Evolutionary conservation across 2,888 invertebrate genomes (phyloP), one percentile per base, ranked within the genome.

Genomic region (Galerucella calmariensis): DNA sequence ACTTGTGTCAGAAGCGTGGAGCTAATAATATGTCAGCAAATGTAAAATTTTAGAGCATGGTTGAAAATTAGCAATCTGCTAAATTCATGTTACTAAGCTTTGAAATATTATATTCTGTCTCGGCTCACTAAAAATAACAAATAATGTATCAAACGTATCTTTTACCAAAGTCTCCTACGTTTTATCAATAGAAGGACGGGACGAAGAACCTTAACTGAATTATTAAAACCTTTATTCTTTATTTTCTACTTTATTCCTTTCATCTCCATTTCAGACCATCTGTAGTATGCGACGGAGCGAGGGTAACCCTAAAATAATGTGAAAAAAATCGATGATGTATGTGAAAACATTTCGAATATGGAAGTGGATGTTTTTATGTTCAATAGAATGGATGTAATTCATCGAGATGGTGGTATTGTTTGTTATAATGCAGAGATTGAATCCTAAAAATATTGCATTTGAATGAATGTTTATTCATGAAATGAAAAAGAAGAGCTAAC

Each of bases 191-290:
- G 46, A 48, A 56, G 14, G 56, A 67, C 14, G 14, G 41, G n/a
- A n/a, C 16, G 16, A 41, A 67, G 56, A 56, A 44, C 56, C 56
- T 2, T 67, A 41, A 41, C 41, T 67, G 67, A 67, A 67, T 67
- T 67, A 67, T 67, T 67, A 16, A 67, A 67, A 67, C 10, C 67
- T 67, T 67, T 67, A 20, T 56, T 11, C 41, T 41, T 67, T 58
- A 27, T 67, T 35, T 67, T 56, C 10, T 24, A 56, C 67, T 67
- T 14, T 41, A 1, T 41, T 67, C 56, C 51, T 51, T 62, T 35
- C 41, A 35, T 65, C 44, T 46, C 11, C 46, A 20, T 65, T 67
- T 16, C 67, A 41, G 20, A 58, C 56, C 67, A 67, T 67, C 56
- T 67, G 67, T 67, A 41, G 56, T 67, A 41, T 67, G 56, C 56